A percentile compares a stretch with the other conserved stretches of the same genome.
Evolutionary conservation across 2,888 invertebrate genomes (phyloP).

Genomic region (Chrysomela aeneicollis): DNA sequence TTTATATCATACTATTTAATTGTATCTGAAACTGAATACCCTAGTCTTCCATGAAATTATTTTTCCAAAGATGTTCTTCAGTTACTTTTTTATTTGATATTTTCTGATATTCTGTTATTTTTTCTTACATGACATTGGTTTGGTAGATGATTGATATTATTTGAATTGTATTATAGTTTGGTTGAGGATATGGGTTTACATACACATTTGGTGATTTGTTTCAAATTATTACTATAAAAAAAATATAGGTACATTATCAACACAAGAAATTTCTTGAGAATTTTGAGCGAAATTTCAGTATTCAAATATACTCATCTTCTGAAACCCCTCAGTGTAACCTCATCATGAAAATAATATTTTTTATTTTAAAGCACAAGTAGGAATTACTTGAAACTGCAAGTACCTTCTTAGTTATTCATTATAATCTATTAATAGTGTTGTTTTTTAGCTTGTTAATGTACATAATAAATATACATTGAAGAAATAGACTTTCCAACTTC

Average conservation of each 20-base stretch:
- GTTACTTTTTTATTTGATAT: too few species aligned
- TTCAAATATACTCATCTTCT: not conserved
- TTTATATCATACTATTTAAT: not conserved
- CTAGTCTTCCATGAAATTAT: constrained; percentile 1
- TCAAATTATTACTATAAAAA: too few species aligned
- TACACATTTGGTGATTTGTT: too few species aligned
- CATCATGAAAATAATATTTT: not conserved
- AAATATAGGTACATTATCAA: too few species aligned
- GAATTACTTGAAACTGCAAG: constrained; percentile 1
- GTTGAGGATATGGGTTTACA: too few species aligned
- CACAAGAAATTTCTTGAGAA: too few species aligned
- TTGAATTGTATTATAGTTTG: too few species aligned
- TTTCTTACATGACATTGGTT: too few species aligned
- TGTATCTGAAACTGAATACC: not conserved
- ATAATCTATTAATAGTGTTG: constrained; percentile 24
- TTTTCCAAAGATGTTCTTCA: too few species aligned
- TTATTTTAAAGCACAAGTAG: not conserved
- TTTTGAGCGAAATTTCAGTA: too few species aligned
- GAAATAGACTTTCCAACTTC: not conserved
- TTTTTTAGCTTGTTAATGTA: constrained; percentile 33
- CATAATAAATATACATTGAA: constrained; percentile 28
- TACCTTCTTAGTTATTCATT: constrained; percentile 11
- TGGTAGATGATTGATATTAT: too few species aligned
- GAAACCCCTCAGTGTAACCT: not conserved
- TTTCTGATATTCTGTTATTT: too few species aligned